Evolutionary conservation across 2,113 vertebrate species (phyloP), one percentile per base, ranked within the genome.

Genomic region (Edolisoma coerulescens): DNA sequence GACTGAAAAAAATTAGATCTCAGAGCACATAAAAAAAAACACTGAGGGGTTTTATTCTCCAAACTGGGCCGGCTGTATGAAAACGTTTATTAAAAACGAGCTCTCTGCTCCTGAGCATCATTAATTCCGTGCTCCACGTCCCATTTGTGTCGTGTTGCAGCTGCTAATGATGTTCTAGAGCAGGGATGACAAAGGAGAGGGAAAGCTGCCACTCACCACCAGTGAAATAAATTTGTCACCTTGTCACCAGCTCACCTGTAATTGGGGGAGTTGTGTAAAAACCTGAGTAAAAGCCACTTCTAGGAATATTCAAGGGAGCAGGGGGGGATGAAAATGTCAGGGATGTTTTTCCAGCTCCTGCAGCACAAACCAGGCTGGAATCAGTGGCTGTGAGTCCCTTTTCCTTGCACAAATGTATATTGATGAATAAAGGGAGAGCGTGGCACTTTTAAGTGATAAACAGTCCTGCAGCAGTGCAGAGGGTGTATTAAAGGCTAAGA

Each of bases 401-500:
- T 35, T 68, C 64, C 83, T 71, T 39, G 71, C 65, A 28, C 74
- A 73, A 82, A 82, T 65, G 57, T 63, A 1, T 75, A 39, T 89
- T 75, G 93, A 87, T 97, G 49, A 75, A 94, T 75, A 87, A 92
- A 91, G 57, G 91, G 56, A 37, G 87, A 89, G 73, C 8, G 7
- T 64, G 78, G 84, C 89, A 84, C 65, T 96, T 94, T 10, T 33
- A 61, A 89, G 93, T 94, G 96, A 91, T 91, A 93, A 96, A 93
- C 89, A 93, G 91, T 84, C 83, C 10, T 61, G 88, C 87, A 57
- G 95, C 84, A 49, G 91, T 91, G 85, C 79, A 76, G 93, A 94
- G 93, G 89, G 87, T 76, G 41, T 71, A 85, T 96, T 87, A 96
- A 94, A 92, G 95, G 91, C 81, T 91, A 64, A 91, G 93, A 94